Conservation (phyloP, 2,797 vertebrate genomes). For the Meriones psammophilus region DNA sequence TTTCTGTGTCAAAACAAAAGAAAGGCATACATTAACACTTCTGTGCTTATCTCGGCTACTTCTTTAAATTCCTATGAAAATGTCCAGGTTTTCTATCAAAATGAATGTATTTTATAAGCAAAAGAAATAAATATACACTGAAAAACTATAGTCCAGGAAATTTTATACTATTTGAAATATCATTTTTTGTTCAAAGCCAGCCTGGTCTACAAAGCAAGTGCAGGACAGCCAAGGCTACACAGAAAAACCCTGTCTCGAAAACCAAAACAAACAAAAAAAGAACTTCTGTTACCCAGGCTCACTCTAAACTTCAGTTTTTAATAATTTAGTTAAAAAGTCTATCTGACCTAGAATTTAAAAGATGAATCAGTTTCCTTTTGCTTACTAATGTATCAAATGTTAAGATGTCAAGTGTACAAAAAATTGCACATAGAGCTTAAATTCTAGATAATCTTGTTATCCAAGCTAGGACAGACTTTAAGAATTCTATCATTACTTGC, state of each 20-base stretch:
- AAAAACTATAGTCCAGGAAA: conserved; percentile 22
- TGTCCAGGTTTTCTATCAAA: conserved; percentile 24
- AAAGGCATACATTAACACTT: conserved; percentile 71
- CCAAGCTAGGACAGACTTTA: conserved; percentile 29
- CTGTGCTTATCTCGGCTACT: conserved; percentile 39
- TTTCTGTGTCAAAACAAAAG: conserved; percentile 90
- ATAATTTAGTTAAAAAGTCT: conserved; percentile 42
- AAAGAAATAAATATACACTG: background rate
- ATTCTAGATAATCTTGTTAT: conserved; percentile 15
- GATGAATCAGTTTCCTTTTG: background rate
- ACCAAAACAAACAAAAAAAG: background rate
- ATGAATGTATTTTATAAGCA: background rate
- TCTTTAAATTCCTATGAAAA: conserved; percentile 55
- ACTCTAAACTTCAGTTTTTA: background rate
- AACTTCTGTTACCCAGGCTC: background rate
- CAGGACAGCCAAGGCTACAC: too few relatives aligned
- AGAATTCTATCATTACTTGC: conserved; percentile 10
- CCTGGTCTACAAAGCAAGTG: too few relatives aligned
- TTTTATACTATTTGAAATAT: conserved; percentile 35
- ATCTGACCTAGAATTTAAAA: conserved; percentile 21
- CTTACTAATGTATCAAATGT: conserved; percentile 52
- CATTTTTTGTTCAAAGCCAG: background rate
- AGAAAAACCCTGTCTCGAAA: too few relatives aligned
- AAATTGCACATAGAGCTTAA: background rate
- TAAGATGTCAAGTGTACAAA: conserved; percentile 50